Percentiles rank a stretch among this genome's conserved stretches.
phyloP scores from a whole-genome alignment of 2,113 vertebrate genomes.

The Capricornis sumatraensis region DNA sequence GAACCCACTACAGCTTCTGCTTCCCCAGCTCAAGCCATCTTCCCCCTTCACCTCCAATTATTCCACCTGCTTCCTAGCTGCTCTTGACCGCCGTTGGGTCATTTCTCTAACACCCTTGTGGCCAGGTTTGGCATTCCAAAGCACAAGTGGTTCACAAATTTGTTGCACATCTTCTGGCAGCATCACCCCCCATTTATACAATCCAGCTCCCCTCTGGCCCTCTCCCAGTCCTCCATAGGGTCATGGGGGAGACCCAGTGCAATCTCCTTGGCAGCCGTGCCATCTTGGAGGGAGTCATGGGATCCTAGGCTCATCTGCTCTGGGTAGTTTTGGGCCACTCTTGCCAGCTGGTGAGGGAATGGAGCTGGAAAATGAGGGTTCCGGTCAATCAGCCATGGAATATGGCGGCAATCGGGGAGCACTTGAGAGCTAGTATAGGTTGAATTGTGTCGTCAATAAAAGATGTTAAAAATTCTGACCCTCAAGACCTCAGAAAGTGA shows the following conservation, averaged over 20 bases:
- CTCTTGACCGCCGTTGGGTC: not conserved
- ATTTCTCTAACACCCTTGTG: not conserved
- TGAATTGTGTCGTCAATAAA: not conserved
- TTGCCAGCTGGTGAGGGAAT: not conserved
- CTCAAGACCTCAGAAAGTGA: not conserved
- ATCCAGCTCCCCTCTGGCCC: not conserved
- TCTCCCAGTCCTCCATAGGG: not conserved
- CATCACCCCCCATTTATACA: too few species aligned
- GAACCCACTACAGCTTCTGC: not conserved
- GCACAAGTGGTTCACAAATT: not conserved
- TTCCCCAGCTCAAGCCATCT: not conserved
- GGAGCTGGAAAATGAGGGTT: not conserved
- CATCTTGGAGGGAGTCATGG: not conserved
- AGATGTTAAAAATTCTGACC: not conserved
- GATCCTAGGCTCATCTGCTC: not conserved
- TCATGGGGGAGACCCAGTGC: too few species aligned
- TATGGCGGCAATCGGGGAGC: not conserved
- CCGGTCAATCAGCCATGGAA: not conserved
- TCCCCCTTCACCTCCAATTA: fast-evolving
- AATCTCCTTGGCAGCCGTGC: not conserved
- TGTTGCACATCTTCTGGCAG: not conserved
- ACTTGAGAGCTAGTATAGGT: not conserved
- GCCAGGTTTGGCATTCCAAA: not conserved
- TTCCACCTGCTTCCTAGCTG: not conserved
- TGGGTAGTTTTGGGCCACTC: not conserved